Conservation (phyloP, 2,113 vertebrate species). For the Onychorhynchus coronatus region DNA sequence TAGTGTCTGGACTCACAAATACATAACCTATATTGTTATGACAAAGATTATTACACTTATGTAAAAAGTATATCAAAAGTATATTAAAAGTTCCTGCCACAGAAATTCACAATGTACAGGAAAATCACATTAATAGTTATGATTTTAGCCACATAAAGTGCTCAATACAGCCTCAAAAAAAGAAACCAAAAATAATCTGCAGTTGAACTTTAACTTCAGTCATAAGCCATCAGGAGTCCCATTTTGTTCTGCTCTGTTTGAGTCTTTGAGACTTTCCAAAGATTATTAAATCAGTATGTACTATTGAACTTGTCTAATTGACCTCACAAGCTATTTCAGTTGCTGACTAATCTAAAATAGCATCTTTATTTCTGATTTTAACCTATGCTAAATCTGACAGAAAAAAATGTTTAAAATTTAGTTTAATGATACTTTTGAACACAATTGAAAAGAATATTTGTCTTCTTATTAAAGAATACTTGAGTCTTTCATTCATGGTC, state of each 20-base stretch:
- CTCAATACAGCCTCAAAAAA: not conserved
- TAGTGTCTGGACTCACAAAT: not conserved
- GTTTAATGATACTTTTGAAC: not conserved
- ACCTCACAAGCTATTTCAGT: not conserved
- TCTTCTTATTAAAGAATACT: not conserved
- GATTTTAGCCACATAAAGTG: not conserved
- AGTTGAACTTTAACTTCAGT: not conserved
- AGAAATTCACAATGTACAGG: not conserved
- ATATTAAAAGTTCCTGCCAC: not conserved
- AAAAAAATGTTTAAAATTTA: not conserved
- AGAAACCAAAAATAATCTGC: not conserved
- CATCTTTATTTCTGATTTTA: not conserved
- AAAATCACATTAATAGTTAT: not conserved
- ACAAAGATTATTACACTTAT: not conserved
- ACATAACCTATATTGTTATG: not conserved
- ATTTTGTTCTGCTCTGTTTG: not conserved
- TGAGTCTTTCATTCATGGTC: not conserved
- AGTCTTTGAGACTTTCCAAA: not conserved
- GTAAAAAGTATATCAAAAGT: not conserved
- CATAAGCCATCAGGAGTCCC: not conserved
- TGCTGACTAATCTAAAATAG: not conserved
- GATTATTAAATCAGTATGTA: not conserved
- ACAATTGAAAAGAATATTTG: not conserved
- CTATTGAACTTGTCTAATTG: not conserved
- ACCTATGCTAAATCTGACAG: not conserved